Percentiles rank a stretch among this genome's conserved stretches.
phyloP scores from a whole-genome alignment of 2,888 invertebrate species.

The Thelaira solivaga region DNA sequence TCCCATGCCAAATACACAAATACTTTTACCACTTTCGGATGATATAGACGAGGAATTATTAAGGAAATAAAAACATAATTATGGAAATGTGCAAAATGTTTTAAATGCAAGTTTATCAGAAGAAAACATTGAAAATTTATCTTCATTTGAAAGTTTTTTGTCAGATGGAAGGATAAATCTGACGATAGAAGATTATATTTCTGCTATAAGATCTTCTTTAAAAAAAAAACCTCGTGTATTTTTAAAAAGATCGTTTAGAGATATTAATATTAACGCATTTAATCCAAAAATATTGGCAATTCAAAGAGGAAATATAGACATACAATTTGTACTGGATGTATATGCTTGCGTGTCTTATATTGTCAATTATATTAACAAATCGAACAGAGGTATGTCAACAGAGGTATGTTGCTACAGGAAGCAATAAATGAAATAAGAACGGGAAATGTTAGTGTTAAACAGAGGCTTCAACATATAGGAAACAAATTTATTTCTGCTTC shows the following conservation, averaged over 20 bases:
- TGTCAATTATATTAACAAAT: slow-evolving; percentile 50
- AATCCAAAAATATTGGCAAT: slow-evolving; percentile 17
- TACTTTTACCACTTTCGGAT: slow-evolving; percentile 29
- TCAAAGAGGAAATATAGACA: slow-evolving; percentile 46
- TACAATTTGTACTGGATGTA: slow-evolving; percentile 43
- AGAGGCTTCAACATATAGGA: slow-evolving; percentile 44
- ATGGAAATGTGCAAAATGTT: background rate
- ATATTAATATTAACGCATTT: slow-evolving; percentile 17
- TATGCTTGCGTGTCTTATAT: slow-evolving; percentile 43
- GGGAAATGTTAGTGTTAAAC: slow-evolving; percentile 45
- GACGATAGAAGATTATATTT: too few species aligned
- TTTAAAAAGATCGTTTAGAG: slow-evolving; percentile 28
- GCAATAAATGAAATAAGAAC: slow-evolving; percentile 39
- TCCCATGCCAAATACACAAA: slow-evolving; percentile 45
- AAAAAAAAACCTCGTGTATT: slow-evolving; percentile 44
- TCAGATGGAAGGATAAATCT: slow-evolving; percentile 16
- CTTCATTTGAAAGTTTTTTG: slow-evolving; percentile 21
- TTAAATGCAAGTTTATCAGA: background rate
- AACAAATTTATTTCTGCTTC: slow-evolving; percentile 28
- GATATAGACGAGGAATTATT: background rate
- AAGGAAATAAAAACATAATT: background rate
- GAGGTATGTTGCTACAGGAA: slow-evolving; percentile 37
- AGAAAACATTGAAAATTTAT: background rate
- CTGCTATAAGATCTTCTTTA: slow-evolving; percentile 18
- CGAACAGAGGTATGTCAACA: slow-evolving; percentile 47